Conservation (phyloP, 30 jellyfish, hydroid and myxozoan genomes). For the Hydractinia symbiolongicarpus region DNA sequence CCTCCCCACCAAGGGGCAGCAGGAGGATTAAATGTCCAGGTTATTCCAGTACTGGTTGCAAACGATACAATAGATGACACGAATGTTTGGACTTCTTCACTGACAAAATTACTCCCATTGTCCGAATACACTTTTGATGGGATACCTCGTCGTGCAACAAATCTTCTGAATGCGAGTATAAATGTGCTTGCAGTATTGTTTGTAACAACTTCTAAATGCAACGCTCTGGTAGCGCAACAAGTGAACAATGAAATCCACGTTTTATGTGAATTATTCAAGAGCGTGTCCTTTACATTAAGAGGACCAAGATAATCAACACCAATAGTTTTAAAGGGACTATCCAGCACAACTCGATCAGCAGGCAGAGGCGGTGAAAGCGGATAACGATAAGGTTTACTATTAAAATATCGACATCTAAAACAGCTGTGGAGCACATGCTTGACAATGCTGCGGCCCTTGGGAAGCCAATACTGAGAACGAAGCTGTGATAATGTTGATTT, state of each 20-base stretch:
- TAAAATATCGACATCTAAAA: not conserved
- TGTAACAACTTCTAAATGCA: not conserved
- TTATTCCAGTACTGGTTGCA: not conserved
- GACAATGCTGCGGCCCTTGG: not conserved
- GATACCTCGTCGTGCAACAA: not conserved
- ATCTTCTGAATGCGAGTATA: not conserved
- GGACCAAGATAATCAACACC: conserved; percentile 1
- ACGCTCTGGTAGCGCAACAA: not conserved
- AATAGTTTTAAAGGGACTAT: not conserved
- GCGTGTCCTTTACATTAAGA: not conserved
- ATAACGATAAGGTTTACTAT: not conserved
- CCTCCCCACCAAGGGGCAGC: conserved; percentile 49
- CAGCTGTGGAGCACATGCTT: not conserved
- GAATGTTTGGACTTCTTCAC: not conserved
- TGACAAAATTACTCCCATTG: not conserved
- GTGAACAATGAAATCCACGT: not conserved
- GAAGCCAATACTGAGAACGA: not conserved
- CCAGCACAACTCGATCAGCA: not conserved
- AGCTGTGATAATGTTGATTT: not conserved
- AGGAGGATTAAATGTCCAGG: conserved; percentile 16
- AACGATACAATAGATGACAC: not conserved
- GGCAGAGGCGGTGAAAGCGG: not conserved
- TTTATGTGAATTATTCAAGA: not conserved
- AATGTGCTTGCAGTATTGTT: not conserved
- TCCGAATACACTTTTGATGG: not conserved